Percentiles rank a stretch among this genome's conserved stretches.
Conservation (phyloP, 1,140 invertebrate genomes). For the Marisa cornuarietis region DNA sequence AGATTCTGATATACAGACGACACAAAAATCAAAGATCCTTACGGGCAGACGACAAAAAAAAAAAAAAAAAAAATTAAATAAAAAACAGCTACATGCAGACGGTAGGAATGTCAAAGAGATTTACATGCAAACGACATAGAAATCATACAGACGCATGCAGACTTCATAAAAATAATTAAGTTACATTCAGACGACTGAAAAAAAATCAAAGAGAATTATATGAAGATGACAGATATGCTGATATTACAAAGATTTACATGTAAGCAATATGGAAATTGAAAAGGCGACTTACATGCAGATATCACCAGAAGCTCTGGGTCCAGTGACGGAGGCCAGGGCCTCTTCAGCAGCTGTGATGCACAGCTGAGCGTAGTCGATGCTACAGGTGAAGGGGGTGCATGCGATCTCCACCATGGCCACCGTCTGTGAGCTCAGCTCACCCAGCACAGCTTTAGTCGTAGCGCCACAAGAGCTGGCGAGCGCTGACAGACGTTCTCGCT, state of each 20-base stretch:
- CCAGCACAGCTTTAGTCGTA: not conserved
- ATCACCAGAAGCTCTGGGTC: not conserved
- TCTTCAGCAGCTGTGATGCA: not conserved
- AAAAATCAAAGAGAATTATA: not conserved
- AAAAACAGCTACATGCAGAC: too few species aligned
- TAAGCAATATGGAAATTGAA: too few species aligned
- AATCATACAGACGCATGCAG: not conserved
- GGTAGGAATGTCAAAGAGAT: too few species aligned
- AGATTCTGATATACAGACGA: too few species aligned
- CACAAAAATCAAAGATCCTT: too few species aligned
- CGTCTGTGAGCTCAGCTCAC: not conserved
- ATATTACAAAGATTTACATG: too few species aligned
- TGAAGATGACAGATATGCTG: not conserved
- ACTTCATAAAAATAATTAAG: too few species aligned
- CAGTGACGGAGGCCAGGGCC: not conserved
- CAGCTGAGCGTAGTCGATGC: slow-evolving; percentile 1
- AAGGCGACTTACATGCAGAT: slow-evolving; percentile 3
- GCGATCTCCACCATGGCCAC: not conserved
- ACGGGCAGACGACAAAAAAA: too few species aligned
- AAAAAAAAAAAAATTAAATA: too few species aligned
- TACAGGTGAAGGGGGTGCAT: slow-evolving; percentile 3
- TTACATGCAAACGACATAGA: too few species aligned
- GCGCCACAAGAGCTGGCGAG: not conserved
- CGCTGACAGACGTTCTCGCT: not conserved
- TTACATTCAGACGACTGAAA: too few species aligned